Evolutionary conservation across 2,797 vertebrate species (phyloP), one percentile per base, ranked within the genome.

Genomic region (Okamejei kenojei): DNA sequence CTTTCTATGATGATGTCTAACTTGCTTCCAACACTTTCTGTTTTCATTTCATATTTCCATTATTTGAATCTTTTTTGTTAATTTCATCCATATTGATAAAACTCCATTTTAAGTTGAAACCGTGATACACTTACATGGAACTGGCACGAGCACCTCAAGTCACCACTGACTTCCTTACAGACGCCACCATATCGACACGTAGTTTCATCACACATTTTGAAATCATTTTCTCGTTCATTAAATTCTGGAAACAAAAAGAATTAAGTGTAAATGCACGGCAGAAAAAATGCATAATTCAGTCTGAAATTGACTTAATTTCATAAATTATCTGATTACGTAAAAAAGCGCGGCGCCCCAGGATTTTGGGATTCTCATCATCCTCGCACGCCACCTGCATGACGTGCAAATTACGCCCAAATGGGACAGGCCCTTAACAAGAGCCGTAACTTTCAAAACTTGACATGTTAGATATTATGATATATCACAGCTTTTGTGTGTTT

Each of bases 91-190:
- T 26, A 13, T 19, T 63, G 11, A 11, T 84, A 54, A 84, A 61
- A 29, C 26, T 81, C 81, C 54, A 61, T 84, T 29, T 29, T 23
- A 29, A 26, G 54, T 29, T 73, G 90, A 91, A 76, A 92, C 13
- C 54, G 10, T 21, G 23, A 76, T 73, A 68, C 29, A 15, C 71
- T 68, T 96, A 99, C 98, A 97, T 99, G 98, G 95, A 98, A 99
- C 93, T 98, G 98, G 95, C 98, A 99, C 61, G 97, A 97, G 94
- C 98, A 99, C 94, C 98, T 98, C 95, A 98, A 96, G 95, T 97
- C 97, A 38, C 97, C 97, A 0, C 97, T 97, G 93, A 98, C 98
- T 95, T 99, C 98, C 94, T 97, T 97, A 95, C 98, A 99, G 94
- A 98, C 96, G 61, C 98, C 98, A 94, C 98, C 98, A 0, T 97